Percentiles rank a stretch among this genome's conserved stretches.
These are phyloP conservation scores for Corydoras sp. DNA, from an alignment of 2,113 vertebrate genomes.

Conservation along the genomic window DNA sequence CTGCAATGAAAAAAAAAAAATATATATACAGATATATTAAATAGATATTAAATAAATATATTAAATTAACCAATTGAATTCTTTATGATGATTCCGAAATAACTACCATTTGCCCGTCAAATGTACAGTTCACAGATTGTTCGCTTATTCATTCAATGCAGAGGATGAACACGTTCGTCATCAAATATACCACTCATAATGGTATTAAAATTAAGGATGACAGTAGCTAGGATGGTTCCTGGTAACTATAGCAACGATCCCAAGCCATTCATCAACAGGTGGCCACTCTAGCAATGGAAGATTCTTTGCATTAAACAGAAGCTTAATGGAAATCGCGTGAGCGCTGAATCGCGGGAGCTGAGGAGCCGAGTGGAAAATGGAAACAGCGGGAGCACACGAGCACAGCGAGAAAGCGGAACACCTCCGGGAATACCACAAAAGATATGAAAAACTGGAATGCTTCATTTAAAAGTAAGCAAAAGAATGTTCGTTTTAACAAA, in stretches of 20 bases:
- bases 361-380: conserved; percentile 52
- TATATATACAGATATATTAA: no score
- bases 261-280: conserved; percentile 12
- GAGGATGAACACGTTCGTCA: neutral
- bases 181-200: conserved; percentile 1
- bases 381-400: conserved; percentile 46
- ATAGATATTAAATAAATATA: no score
- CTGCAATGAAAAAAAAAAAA: conserved; percentile 55
- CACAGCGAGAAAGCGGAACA: neutral
- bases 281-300: conserved; percentile 56
- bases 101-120: no score
- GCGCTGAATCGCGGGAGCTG: neutral
- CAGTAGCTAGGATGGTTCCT: conserved; percentile 5
- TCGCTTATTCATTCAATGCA: neutral
- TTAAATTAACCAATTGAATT: neutral
- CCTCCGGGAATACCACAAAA: neutral
- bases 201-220: neutral
- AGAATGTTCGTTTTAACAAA: neutral
- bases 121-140: neutral
- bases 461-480: neutral
- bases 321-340: conserved; percentile 57
- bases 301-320: conserved; percentile 55
- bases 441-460: neutral
- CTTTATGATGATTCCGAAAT: no score
- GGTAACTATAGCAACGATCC: conserved; percentile 1